Evolutionary conservation across 1,140 invertebrate species (phyloP).

Genomic region (Papilio polyxenes): DNA sequence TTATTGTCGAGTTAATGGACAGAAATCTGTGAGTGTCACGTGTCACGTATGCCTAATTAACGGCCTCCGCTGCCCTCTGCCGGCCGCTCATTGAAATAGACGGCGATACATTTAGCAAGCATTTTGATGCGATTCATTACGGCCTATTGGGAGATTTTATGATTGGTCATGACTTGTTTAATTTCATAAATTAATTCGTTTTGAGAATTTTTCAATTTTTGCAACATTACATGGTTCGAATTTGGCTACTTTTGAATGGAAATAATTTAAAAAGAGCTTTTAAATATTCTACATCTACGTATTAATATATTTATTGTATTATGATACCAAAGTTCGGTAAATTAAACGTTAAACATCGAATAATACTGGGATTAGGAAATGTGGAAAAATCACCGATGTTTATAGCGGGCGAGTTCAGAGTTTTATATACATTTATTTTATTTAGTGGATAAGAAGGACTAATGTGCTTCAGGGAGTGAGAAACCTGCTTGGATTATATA

Average conservation of each 20-base stretch:
- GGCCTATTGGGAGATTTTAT: slow-evolving; percentile 20
- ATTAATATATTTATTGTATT: too few species aligned
- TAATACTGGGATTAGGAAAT: slow-evolving; percentile 36
- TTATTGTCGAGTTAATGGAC: slow-evolving; percentile 29
- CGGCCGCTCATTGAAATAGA: slow-evolving; percentile 22
- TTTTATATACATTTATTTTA: slow-evolving; percentile 48
- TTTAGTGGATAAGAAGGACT: slow-evolving; percentile 46
- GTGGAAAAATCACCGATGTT: slow-evolving; percentile 47
- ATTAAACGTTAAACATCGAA: not conserved
- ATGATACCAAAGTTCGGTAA: not conserved
- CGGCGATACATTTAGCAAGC: slow-evolving; percentile 19
- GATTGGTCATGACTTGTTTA: not conserved
- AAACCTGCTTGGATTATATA: slow-evolving; percentile 37
- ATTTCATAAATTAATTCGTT: not conserved
- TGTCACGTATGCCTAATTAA: slow-evolving; percentile 28
- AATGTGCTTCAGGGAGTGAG: slow-evolving; percentile 44
- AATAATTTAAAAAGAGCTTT: too few species aligned
- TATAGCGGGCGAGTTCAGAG: slow-evolving; percentile 21
- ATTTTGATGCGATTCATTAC: slow-evolving; percentile 32
- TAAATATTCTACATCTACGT: too few species aligned
- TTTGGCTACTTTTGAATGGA: too few species aligned
- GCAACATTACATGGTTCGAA: too few species aligned
- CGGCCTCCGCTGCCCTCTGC: not conserved
- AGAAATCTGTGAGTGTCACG: slow-evolving; percentile 33
- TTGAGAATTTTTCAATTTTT: too few species aligned